phyloP scores from a whole-genome alignment of 2,113 vertebrate species.

The human (Homo sapiens) region GRCh38 chr2:67389501-67390000 shows the following conservation, averaged over 20 bases:
- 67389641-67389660: constrained; percentile 80
- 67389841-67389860: constrained; percentile 1
- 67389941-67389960: background rate
- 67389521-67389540: constrained; percentile 46
- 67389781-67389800: constrained; percentile 66
- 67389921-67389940: constrained; percentile 17
- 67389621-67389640: constrained; percentile 32
- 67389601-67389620: constrained; percentile 69
- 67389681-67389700: constrained; percentile 75
- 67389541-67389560: constrained; percentile 78
- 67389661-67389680: constrained; percentile 52
- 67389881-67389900: constrained; percentile 56
- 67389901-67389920: constrained; percentile 41
- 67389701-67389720: constrained; percentile 78
- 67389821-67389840: constrained; percentile 62
- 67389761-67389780: constrained; percentile 48
- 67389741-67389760: constrained; percentile 77
- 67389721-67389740: constrained; percentile 74
- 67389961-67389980: background rate
- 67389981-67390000: constrained; percentile 47
- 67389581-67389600: constrained; percentile 73
- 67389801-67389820: constrained; percentile 71
- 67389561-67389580: constrained; percentile 66
- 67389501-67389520: constrained; percentile 7
- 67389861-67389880: constrained; percentile 60